phyloP scores from a whole-genome alignment of 2,797 vertebrate genomes.

The Oophaga sylvatica region DNA sequence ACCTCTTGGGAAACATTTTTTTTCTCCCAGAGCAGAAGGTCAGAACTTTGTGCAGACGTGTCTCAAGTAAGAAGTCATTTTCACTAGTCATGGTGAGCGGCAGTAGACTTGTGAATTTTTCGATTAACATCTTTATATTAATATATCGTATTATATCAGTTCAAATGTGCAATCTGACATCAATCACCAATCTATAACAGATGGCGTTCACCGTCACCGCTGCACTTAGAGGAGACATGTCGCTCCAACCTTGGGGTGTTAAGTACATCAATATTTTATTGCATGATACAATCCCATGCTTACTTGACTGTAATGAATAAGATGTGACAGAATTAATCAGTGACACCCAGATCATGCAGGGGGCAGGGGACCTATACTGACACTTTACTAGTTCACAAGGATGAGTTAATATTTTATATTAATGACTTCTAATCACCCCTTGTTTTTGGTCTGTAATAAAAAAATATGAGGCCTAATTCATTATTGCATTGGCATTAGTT shows the following conservation, averaged over 20 bases:
- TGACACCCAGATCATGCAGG: conserved; percentile 51
- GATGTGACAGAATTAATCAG: conserved; percentile 56
- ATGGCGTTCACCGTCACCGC: conserved; percentile 31
- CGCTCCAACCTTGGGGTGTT: conserved; percentile 57
- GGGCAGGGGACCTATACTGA: not conserved
- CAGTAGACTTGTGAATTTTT: not conserved
- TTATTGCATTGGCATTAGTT: no score
- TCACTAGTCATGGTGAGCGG: not conserved
- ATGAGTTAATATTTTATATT: conserved; percentile 35
- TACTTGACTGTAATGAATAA: conserved; percentile 48
- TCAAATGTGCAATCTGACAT: conserved; percentile 9
- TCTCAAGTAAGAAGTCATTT: not conserved
- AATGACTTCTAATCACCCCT: conserved; percentile 26
- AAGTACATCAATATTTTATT: conserved; percentile 59
- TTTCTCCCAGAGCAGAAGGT: conserved; percentile 44
- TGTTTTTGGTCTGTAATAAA: not conserved
- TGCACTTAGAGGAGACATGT: conserved; percentile 50
- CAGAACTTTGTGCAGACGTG: conserved; percentile 10
- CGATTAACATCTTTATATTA: conserved; percentile 2
- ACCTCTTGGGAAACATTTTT: conserved; percentile 17
- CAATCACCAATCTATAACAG: conserved; percentile 40
- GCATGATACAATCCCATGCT: conserved; percentile 43
- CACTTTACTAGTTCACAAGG: conserved; percentile 20
- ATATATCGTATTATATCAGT: not conserved
- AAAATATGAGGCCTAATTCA: no score